phyloP scores from a whole-genome alignment of 2,113 vertebrate genomes.

The Apus apus region DNA sequence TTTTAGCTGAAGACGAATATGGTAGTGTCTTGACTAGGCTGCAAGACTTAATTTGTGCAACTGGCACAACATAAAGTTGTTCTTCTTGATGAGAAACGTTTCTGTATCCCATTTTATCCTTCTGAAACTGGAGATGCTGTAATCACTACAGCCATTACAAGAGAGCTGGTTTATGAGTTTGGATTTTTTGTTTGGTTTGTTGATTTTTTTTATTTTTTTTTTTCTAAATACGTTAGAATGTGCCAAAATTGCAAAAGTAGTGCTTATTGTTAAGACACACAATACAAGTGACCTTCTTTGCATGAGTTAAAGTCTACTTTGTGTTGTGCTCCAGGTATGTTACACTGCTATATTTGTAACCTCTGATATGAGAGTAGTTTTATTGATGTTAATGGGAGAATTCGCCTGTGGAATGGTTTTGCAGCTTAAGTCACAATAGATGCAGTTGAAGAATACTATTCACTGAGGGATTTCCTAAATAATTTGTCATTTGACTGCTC shows the following conservation, averaged over 20 bases:
- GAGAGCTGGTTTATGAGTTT: accelerated
- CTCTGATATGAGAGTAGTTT: background rate
- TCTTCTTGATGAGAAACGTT: background rate
- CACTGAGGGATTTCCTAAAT: background rate
- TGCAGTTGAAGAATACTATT: background rate
- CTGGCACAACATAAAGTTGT: background rate
- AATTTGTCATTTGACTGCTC: background rate
- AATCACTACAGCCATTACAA: background rate
- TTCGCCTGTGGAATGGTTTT: background rate
- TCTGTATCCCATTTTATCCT: background rate
- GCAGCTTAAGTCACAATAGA: background rate
- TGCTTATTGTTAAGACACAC: background rate
- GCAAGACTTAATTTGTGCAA: background rate
- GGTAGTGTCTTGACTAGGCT: background rate
- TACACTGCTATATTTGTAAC: background rate
- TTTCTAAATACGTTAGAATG: background rate
- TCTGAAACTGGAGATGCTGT: background rate
- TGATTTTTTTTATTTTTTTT: background rate
- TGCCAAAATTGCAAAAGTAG: background rate
- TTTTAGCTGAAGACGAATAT: background rate
- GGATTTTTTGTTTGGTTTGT: too few species aligned
- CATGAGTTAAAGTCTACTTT: background rate
- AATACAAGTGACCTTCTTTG: background rate
- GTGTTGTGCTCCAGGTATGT: background rate
- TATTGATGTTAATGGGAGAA: background rate